phyloP scores from a whole-genome alignment of 2,888 invertebrate genomes.

The Nomada goodeniana region DNA sequence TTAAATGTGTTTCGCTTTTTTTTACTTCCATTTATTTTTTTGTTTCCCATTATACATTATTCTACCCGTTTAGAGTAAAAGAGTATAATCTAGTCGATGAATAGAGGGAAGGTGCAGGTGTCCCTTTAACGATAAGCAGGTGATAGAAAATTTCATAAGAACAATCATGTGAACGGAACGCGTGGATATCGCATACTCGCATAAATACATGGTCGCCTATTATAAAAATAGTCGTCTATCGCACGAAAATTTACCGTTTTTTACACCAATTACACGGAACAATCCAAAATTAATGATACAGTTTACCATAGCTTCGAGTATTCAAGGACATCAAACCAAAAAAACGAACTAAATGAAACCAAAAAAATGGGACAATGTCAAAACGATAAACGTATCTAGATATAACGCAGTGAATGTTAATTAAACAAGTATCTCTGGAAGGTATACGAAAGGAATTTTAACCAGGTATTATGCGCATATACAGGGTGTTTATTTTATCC shows the following conservation, averaged over 20 bases:
- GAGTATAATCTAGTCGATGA: constrained; percentile 81
- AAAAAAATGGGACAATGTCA: constrained; percentile 3
- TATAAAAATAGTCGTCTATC: background rate
- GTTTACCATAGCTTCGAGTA: background rate
- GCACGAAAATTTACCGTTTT: background rate
- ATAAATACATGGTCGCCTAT: no score
- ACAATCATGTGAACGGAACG: background rate
- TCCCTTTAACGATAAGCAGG: background rate
- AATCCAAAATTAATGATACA: background rate
- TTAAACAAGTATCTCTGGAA: constrained; percentile 23
- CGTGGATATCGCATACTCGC: no score
- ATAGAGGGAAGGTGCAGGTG: background rate
- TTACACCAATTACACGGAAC: background rate
- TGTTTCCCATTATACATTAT: constrained; percentile 75
- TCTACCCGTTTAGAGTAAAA: constrained; percentile 75
- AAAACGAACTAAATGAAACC: no score
- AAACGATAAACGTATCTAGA: constrained; percentile 22
- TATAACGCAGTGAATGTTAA: constrained; percentile 32
- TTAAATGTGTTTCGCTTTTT: constrained; percentile 6
- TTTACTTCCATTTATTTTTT: constrained; percentile 57
- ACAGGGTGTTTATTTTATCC: no score
- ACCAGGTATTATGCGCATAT: background rate
- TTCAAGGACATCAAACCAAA: background rate
- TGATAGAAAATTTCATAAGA: background rate
- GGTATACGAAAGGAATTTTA: background rate